Evolutionary conservation across 2,113 vertebrate genomes (phyloP), one percentile per base, ranked within the genome.

Genomic region (Rhinopomastus cyanomelas): DNA sequence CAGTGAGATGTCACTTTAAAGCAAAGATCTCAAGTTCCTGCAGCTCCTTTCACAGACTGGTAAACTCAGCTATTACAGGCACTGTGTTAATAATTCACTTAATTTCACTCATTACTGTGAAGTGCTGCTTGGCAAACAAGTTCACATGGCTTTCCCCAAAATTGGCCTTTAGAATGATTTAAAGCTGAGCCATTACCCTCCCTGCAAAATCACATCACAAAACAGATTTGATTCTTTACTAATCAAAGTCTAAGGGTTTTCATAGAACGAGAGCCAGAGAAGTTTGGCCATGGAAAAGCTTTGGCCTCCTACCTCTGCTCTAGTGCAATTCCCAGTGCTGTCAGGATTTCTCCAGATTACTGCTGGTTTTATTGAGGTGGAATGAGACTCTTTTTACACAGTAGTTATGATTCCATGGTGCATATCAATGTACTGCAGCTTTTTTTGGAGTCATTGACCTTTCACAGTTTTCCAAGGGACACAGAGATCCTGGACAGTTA

Each of bases 11-110:
- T 71, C 53, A 6, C 27, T 87, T 78, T 88, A 46, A 93, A 95
- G 61, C 23, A 61, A 68, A 61, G 79, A 73, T 37, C 21, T 79
- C 65, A 75, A 79, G 79, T 61, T 75, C 30, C 39, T 79, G 32
- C 53, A 87, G 34, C 36, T 84, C 25, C 11, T 69, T 76, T 55
- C 84, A 85, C 59, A 92, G 57, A 46, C 81, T 79, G 32, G 16
- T 68, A 84, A 87, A 49, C 14, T 73, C 59, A 56, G 75, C 36
- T 61, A 84, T 51, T 68, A 92, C 91, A 93, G 60, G 5, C 11
- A 22, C 22, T 37, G 44, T 52, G 48, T 88, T 94, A 95, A 81
- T 81, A 69, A 93, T 92, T 87, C 39, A 84, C 51, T 61, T 69
- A 25, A 81, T 86, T 91, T 62, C 52, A 81, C 57, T 65, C 8